A percentile compares a stretch with the other conserved stretches of the same genome.
Evolutionary conservation across 2,888 invertebrate genomes (phyloP).

Genomic region (Ferrisia virgata): DNA sequence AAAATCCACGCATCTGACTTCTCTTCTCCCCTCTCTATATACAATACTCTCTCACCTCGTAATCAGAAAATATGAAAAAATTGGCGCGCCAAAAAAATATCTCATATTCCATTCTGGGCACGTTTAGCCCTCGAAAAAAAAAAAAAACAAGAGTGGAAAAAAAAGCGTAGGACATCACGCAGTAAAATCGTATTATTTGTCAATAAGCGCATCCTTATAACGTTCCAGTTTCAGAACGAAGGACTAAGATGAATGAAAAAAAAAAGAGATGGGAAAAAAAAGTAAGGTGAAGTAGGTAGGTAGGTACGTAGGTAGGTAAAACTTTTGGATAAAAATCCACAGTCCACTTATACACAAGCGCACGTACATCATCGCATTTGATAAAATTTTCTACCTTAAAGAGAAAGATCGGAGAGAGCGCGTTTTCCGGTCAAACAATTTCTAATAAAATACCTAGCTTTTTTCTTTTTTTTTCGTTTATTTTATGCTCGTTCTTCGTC

Average conservation of each 20-base stretch:
- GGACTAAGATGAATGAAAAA: not conserved
- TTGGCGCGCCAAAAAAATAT: not conserved
- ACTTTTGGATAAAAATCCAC: not conserved
- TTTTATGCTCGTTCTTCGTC: not conserved
- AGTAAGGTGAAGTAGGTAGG: not conserved
- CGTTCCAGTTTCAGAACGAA: not conserved
- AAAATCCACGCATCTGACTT: no score
- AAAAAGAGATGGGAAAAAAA: not conserved
- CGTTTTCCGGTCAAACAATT: constrained; percentile 26
- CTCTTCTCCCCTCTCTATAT: no score
- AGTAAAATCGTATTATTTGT: constrained; percentile 16
- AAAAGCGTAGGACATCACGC: not conserved
- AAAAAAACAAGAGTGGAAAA: not conserved
- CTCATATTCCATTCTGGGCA: not conserved
- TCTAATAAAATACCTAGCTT: constrained; percentile 8
- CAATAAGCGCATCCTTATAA: not conserved
- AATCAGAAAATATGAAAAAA: not conserved
- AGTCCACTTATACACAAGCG: not conserved
- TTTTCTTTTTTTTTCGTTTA: constrained; percentile 7
- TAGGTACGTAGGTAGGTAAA: no score
- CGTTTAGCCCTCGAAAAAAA: not conserved
- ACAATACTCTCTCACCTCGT: no score
- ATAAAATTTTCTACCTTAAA: not conserved
- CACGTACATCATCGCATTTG: not conserved
- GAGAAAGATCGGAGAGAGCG: not conserved